Conservation (phyloP, 1,140 invertebrate species). For the Aphaenogaster ashmeadi region DNA sequence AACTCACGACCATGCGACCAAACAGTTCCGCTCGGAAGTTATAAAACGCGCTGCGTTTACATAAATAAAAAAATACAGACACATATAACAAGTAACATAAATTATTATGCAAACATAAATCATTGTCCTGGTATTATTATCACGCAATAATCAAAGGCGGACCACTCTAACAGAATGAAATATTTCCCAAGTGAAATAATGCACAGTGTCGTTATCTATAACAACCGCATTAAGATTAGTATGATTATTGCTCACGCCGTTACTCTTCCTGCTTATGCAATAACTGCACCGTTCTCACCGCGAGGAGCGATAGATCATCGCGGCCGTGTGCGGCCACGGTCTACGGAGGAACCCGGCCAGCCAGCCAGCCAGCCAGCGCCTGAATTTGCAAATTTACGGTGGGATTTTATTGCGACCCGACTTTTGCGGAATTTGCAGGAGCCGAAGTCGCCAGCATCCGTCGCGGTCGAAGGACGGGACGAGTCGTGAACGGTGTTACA, state of each 20-base stretch:
- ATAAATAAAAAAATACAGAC: background rate
- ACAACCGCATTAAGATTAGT: constrained; percentile 8
- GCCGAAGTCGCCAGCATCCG: background rate
- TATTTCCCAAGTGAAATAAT: background rate
- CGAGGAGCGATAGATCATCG: constrained; percentile 49
- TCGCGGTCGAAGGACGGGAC: background rate
- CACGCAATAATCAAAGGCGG: background rate
- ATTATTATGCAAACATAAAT: constrained; percentile 10
- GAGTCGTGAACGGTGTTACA: background rate
- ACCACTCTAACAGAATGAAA: background rate
- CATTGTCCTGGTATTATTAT: background rate
- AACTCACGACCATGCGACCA: background rate
- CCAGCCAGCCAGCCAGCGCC: background rate
- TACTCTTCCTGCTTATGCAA: constrained; percentile 31
- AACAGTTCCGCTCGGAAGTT: background rate
- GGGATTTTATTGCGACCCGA: constrained; percentile 62
- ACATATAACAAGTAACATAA: background rate
- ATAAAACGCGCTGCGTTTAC: background rate
- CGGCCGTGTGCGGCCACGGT: background rate
- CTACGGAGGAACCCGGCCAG: background rate
- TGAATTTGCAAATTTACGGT: constrained; percentile 61
- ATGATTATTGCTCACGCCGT: background rate
- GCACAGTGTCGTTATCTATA: background rate
- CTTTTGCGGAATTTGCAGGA: constrained; percentile 67
- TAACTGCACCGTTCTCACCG: constrained; percentile 35